These are phyloP conservation scores for Tromatobia lineatoria DNA, from an alignment of 2,888 invertebrate genomes.

Conservation along the genomic window DNA sequence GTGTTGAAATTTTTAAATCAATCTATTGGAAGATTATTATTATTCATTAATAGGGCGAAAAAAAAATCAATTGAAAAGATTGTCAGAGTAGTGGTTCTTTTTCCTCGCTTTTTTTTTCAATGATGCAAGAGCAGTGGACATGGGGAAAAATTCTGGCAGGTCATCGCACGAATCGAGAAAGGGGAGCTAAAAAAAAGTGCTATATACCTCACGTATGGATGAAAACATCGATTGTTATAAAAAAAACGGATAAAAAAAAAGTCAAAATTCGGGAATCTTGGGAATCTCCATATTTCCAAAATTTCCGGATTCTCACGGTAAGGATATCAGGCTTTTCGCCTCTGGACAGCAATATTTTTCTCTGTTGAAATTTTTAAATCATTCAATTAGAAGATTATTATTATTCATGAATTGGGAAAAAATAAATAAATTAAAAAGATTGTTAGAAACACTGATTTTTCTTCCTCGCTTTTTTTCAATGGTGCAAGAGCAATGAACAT, in stretches of 20 bases:
- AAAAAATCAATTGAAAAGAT: no score
- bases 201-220: constrained; percentile 46
- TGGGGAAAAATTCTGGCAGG: constrained; percentile 81
- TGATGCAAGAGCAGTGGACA: constrained; percentile 83
- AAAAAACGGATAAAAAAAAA: constrained; percentile 20
- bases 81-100: no score
- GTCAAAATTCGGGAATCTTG: constrained; percentile 7
- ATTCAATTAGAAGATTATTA: constrained; percentile 41
- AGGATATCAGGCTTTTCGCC: neutral
- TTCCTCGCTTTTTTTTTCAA: constrained; percentile 74
- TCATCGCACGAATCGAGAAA: constrained; percentile 63
- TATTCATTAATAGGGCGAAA: neutral
- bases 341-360: constrained; percentile 10
- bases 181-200: constrained; percentile 18
- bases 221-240: constrained; percentile 39
- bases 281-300: neutral
- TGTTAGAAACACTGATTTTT: no score
- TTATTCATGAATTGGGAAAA: neutral
- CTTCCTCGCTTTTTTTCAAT: constrained; percentile 75
- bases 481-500: constrained; percentile 83
- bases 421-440: no score
- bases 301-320: neutral
- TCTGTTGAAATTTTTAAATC: neutral
- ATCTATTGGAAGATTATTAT: constrained; percentile 42
- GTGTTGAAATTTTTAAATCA: neutral